A percentile compares a stretch with the other conserved stretches of the same genome.
phyloP scores from a whole-genome alignment of 2,113 vertebrate species.

The Polypterus senegalus region DNA sequence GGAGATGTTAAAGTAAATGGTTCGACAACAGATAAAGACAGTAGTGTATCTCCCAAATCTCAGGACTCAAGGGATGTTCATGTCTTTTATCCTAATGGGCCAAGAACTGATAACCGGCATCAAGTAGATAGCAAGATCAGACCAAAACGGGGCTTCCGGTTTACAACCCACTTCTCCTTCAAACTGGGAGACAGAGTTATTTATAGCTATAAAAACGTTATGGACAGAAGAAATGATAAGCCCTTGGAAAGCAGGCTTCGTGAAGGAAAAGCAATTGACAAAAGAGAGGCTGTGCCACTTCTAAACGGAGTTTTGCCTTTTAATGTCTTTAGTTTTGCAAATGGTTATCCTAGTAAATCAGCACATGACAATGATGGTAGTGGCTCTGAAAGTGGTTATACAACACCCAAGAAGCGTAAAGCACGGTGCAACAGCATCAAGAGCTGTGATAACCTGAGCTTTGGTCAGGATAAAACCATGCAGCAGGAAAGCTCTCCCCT shows the following conservation, averaged over 20 bases:
- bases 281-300: constrained; percentile 61
- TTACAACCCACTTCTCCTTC: constrained; percentile 47
- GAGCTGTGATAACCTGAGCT: constrained; percentile 67
- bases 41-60: too few species aligned
- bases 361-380: constrained; percentile 82
- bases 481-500: constrained; percentile 48
- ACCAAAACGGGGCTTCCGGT: constrained; percentile 39
- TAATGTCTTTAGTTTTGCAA: constrained; percentile 67
- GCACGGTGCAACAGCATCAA: constrained; percentile 74
- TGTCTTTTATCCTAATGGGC: too few species aligned
- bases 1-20: too few species aligned
- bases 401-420: constrained; percentile 83
- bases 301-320: constrained; percentile 73
- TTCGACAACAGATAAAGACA: too few species aligned
- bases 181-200: constrained; percentile 72
- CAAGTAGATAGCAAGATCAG: constrained; percentile 34
- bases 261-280: constrained; percentile 63
- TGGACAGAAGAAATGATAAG: constrained; percentile 88
- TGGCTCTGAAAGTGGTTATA: constrained; percentile 86
- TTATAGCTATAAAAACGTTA: constrained; percentile 72
- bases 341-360: constrained; percentile 74
- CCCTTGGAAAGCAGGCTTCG: constrained; percentile 63
- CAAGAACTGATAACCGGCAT: constrained; percentile 48
- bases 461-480: constrained; percentile 70
- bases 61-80: too few species aligned